Base-by-base conservation (phyloP, 2,797 vertebrate genomes). In the Alosa sapidissima region DNA sequence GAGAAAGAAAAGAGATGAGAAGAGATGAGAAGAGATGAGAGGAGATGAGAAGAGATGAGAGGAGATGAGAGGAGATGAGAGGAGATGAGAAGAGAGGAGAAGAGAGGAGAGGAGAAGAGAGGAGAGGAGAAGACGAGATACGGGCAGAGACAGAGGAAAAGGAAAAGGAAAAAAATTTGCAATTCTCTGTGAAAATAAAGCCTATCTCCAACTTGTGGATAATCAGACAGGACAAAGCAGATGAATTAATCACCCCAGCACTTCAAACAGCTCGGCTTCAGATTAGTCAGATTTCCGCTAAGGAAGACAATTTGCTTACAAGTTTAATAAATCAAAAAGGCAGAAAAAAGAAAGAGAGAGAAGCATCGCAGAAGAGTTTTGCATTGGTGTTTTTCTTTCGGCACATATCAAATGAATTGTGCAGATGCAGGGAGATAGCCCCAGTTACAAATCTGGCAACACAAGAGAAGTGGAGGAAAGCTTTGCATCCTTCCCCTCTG, bases 241-340 rank as follows among this genome's bases (percentile, higher is more conserved):
- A 85, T 81, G 81, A 89, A 89, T 87, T 84, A 87, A 89, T 88
- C 72, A 86, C 85, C 85, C 83, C 13, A 9, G 47, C 52, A 84
- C 87, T 83, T 85, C 83, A 86, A 88, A 90, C 55, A 33, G 21
- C 45, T 82, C 81, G 45, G 82, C 84, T 68, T 48, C 55, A 83
- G 84, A 87, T 88, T 28, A 82, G 83, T 65, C 36, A 8, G 78
- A 87, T 88, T 84, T 62, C 85, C 82, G 36, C 75, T 33, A 85
- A 65, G 51, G 81, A 86, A 78, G 75, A 87, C 49, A 83, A 85
- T 87, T 87, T 84, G 68, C 81, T 85, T 85, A 85, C 84, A 87
- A 81, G 72, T 87, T 83, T 62, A 88, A 85, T 82, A 83, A 84
- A 83, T 85, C 85, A 82, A 82, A 47, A 87, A 84, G 28, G 16